A percentile compares a stretch with the other conserved stretches of the same genome.
phyloP scores from a whole-genome alignment of 2,113 vertebrate genomes.

The Aleadryas rufinucha region DNA sequence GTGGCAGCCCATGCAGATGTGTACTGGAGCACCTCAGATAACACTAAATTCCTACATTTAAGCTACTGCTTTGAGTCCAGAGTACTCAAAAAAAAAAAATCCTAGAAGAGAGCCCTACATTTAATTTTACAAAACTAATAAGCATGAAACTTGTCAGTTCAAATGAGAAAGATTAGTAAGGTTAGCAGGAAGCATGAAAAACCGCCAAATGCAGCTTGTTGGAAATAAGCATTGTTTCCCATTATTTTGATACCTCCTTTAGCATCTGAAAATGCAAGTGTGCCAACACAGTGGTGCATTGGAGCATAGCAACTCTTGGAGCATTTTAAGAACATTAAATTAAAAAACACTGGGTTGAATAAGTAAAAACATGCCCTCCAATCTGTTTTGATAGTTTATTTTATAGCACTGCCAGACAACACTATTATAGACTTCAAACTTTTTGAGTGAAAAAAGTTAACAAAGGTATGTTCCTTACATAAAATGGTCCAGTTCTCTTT shows the following conservation, averaged over 20 bases:
- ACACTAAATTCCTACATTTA: background rate
- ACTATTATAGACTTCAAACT: background rate
- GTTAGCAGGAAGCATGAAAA: background rate
- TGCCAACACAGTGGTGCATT: background rate
- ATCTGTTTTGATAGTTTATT: background rate
- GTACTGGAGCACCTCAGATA: background rate
- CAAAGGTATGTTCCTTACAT: background rate
- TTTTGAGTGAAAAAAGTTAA: background rate
- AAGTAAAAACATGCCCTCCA: background rate
- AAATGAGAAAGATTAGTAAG: background rate
- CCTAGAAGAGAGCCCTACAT: background rate
- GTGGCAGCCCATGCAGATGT: background rate
- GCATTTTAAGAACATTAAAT: background rate
- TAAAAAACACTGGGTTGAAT: background rate
- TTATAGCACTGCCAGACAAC: background rate
- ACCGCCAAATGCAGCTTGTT: fast-evolving
- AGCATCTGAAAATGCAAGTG: background rate
- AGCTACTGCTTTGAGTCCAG: background rate
- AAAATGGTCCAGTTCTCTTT: background rate
- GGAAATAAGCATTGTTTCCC: background rate
- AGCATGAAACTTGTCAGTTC: background rate
- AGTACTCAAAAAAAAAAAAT: background rate
- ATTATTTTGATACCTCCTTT: background rate
- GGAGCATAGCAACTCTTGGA: background rate
- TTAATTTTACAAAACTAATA: background rate